These are phyloP conservation scores for Triplophysa siluroides DNA, from an alignment of 2,113 vertebrate genomes.

Conservation along the genomic window DNA sequence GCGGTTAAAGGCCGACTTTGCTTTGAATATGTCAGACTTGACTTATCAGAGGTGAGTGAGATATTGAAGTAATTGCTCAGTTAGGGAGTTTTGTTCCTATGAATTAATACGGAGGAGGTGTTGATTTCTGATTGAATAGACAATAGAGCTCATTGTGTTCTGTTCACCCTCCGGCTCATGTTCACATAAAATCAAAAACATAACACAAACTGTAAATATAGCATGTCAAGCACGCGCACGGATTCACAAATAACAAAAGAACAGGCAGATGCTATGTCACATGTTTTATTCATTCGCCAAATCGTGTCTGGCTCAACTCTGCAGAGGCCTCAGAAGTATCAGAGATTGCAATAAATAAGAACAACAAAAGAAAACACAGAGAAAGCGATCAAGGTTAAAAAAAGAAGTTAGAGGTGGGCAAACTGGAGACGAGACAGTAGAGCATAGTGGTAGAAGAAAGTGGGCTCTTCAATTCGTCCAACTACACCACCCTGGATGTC, in stretches of 20 bases:
- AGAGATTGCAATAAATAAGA: slow-evolving; percentile 46
- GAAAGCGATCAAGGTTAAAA: slow-evolving; percentile 12
- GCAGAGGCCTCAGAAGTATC: slow-evolving; percentile 37
- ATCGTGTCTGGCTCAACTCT: slow-evolving; percentile 28
- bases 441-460: slow-evolving; percentile 4
- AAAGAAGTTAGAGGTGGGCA: slow-evolving; percentile 27
- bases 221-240: slow-evolving; percentile 46
- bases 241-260: slow-evolving; percentile 17
- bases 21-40: slow-evolving; percentile 48
- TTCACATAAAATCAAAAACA: slow-evolving; percentile 69
- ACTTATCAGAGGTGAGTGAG: slow-evolving; percentile 56
- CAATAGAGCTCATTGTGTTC: slow-evolving; percentile 55
- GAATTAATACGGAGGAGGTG: slow-evolving; percentile 60
- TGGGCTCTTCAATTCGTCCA: neutral
- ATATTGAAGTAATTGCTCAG: slow-evolving; percentile 60
- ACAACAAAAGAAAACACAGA: slow-evolving; percentile 33
- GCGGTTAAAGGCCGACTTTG: slow-evolving; percentile 42
- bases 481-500: slow-evolving; percentile 1
- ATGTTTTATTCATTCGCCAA: slow-evolving; percentile 49
- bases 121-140: slow-evolving; percentile 62
- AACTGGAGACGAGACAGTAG: slow-evolving; percentile 17
- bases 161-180: slow-evolving; percentile 66
- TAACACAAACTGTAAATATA: slow-evolving; percentile 65
- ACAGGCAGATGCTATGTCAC: slow-evolving; percentile 14
- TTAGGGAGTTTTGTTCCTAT: slow-evolving; percentile 59